Evolutionary conservation across 2,888 invertebrate species (phyloP), one percentile per base, ranked within the genome.

Genomic region (Eubasilissa splendida): DNA sequence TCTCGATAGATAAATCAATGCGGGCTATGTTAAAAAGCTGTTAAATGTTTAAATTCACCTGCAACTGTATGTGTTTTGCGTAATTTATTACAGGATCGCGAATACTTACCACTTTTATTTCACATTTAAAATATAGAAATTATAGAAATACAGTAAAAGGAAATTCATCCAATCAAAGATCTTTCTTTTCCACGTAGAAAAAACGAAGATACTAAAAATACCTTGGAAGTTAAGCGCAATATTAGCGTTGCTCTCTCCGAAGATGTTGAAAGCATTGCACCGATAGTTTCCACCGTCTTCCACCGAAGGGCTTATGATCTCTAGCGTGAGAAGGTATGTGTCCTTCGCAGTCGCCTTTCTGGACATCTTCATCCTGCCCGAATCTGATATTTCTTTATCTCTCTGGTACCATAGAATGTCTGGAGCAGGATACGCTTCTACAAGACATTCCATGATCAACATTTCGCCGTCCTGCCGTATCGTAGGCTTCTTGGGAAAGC

Each of bases 181-280:
- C 3, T 54, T 58, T n/a, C 12, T n/a, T 10, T 58, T 8, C 58
- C n/a, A 42, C 3, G 42, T 42, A 42, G 42, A 42, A 42, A 42
- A 5, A 42, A 42, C 42, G 42, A 78, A 75, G 91, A 75, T 52
- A 59, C 65, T 65, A 31, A 63, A 68, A 65, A 93, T 95, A 97
- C 98, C 98, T 96, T 98, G 97, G 93, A 99, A 98, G 91, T 99
- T 99, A 88, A 99, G 96, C 88, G 99, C 97, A 92, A 99, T 99
- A 91, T 99, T 99, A 86, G 99, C 99, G 92, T 99, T 99, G 92
- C 98, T 98, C 93, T 99, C 99, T 90, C 99, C 99, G 90, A 95
- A 96, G 89, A 95, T 94, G 93, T 99, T 99, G 92, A 98, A 96
- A 86, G 99, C 99, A 90, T 99, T 99, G 92, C 99, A 99, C 88